Evolutionary conservation across 92 coral and sea anemone genomes (phyloP), one percentile per base, ranked within the genome.

Genomic region (Epizoanthus stellaris): DNA sequence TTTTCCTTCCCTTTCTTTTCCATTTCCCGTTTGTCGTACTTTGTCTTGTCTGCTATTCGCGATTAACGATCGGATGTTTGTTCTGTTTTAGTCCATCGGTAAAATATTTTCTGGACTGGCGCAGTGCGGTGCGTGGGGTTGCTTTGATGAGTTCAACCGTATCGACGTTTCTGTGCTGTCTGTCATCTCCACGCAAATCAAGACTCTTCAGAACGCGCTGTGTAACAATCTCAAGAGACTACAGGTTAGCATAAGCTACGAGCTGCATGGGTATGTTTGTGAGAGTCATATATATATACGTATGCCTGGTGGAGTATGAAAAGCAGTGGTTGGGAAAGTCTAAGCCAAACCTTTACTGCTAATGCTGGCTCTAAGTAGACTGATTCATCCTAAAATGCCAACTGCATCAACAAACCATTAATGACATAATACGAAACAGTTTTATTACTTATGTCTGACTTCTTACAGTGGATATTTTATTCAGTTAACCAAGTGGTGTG

Each of bases 121-220:
- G 12, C 99, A 96, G 95, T 96, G 99, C 80, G 99, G 99, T 59
- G 99, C 99, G n/a, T 96, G 99, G 99, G 99, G 99, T n/a, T 96
- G 99, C 86, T 96, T 96, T 81, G 99, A 96, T 69, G 99, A 96
- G 89, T 96, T 96, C 90, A 96, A 96, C 88, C 99, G 99, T 88
- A 96, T 96, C 30, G 99, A 96, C 43, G 99, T 96, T 70, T 96
- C 99, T 7, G 99, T 96, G 58, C 65, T 96, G 89, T 96, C 99
- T 14, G 99, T 96, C 54, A 91, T 96, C 85, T 96, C 99, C 17
- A 96, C 99, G 5, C 99, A 96, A 80, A 96, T 96, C 88, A 96
- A 96, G 81, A 94, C 99, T 12, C 94, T 96, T 14, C 99, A 96
- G 85, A 96, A 92, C 64, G 94, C 99, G 0, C 89, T 96, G 49